phyloP scores from a whole-genome alignment of 2,113 vertebrate genomes.

The Macrotus californicus region DNA sequence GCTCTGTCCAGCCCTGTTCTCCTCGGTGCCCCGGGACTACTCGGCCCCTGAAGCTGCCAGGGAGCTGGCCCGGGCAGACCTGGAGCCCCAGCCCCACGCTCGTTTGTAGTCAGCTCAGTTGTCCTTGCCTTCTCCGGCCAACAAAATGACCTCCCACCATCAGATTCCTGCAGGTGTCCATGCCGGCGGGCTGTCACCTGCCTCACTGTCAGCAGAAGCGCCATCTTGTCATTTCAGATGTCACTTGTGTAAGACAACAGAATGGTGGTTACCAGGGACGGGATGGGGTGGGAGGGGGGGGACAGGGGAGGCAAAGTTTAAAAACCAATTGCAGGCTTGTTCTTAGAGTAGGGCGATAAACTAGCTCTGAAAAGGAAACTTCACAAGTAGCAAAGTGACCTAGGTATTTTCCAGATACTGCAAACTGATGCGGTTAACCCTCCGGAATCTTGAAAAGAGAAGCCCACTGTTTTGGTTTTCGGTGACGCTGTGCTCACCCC shows the following conservation, averaged over 20 bases:
- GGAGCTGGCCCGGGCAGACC: neutral
- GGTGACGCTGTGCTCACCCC: neutral
- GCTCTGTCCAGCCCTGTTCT: neutral
- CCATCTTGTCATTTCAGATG: neutral
- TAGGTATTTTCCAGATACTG: neutral
- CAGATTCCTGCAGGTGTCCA: neutral
- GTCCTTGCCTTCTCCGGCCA: neutral
- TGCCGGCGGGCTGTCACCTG: neutral
- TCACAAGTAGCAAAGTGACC: neutral
- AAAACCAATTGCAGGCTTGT: too few relatives aligned
- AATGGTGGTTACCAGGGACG: neutral
- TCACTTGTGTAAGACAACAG: neutral
- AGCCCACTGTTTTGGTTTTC: neutral
- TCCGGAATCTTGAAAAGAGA: neutral
- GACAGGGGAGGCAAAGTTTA: too few relatives aligned
- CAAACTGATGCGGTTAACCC: neutral
- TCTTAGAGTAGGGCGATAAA: neutral
- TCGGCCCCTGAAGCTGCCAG: neutral
- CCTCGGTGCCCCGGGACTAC: neutral
- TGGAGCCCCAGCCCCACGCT: neutral
- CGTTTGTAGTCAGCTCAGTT: neutral
- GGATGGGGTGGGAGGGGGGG: too few relatives aligned
- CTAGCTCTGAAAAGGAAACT: neutral
- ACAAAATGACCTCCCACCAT: neutral
- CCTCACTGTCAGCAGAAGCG: conserved; percentile 25